Evolutionary conservation across 2,797 vertebrate species (phyloP), one percentile per base, ranked within the genome.

Genomic region (Heliangelus exortis): DNA sequence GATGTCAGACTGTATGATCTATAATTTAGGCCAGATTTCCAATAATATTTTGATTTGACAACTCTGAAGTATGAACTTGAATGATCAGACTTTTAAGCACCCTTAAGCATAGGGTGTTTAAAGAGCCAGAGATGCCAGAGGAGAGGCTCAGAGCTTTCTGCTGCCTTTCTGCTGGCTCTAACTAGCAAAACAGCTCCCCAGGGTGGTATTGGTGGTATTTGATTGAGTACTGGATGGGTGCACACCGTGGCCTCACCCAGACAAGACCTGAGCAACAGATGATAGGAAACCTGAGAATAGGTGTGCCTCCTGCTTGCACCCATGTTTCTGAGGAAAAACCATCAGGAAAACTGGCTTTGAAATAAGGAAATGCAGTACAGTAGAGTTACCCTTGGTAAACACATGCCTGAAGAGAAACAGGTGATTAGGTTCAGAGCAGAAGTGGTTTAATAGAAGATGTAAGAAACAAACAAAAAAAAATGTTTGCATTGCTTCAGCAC

Each of bases 21-120:
- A 34, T 72, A 92, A 94, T 87, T 89, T 85, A 90, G 34, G 43
- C 6, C 82, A 93, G 31, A 92, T 92, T 96, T 93, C 69, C 53
- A 93, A 62, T 75, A 89, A 47, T 77, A 50, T 76, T 95, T 85
- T 86, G 22, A 89, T 95, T 55, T 90, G 68, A 80, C 58, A 45
- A 68, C 26, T 83, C 58, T 48, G 47, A 93, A 79, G 18, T 68
- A 65, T 15, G 29, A 92, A 58, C 25, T 77, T 33, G 61, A 69
- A 89, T 36, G 10, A 47, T 55, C 69, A 90, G 66, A 45, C 16
- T 78, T 78, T 45, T 31, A 33, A 84, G 31, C 11, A 55, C 15
- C 33, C 45, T 75, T 72, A 86, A 72, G 48, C 25, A 59, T 6
- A 72, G 22, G 14, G 7, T 72, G 20, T 18, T 68, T 66, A 74